Conservation (phyloP, 2,888 invertebrate genomes). For the Orchesella flavescens region DNA sequence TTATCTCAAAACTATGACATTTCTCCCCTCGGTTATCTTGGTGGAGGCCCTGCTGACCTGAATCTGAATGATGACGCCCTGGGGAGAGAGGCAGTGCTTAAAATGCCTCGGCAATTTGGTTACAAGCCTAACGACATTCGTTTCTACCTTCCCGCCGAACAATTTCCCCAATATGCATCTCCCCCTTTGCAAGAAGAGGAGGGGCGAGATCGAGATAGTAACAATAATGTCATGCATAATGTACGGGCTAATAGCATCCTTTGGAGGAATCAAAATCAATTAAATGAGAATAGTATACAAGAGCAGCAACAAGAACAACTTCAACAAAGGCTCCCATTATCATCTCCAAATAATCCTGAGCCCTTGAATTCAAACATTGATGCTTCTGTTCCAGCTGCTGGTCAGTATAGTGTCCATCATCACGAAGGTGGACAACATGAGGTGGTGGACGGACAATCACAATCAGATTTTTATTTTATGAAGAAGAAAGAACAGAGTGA, state of each 20-base stretch:
- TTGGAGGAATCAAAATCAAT: neutral
- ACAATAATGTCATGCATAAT: neutral
- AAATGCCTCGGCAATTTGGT: slow-evolving; percentile 68
- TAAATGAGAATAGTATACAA: neutral
- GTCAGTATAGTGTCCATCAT: neutral
- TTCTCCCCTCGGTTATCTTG: slow-evolving; percentile 50
- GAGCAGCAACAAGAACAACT: neutral
- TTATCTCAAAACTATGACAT: slow-evolving; percentile 56
- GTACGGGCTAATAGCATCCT: neutral
- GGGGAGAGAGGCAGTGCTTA: slow-evolving; percentile 49
- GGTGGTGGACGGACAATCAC: slow-evolving; percentile 10
- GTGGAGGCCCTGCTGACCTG: neutral
- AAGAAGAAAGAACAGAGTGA: slow-evolving; percentile 58
- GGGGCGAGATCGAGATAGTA: neutral
- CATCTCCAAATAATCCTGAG: slow-evolving; percentile 9
- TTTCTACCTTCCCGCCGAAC: slow-evolving; percentile 65
- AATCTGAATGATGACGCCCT: slow-evolving; percentile 34
- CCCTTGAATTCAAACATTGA: neutral
- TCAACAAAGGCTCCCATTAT: slow-evolving; percentile 19
- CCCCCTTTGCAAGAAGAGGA: neutral
- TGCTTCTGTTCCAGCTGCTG: neutral
- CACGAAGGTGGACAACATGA: slow-evolving; percentile 13
- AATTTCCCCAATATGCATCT: slow-evolving; percentile 48
- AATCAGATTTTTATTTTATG: slow-evolving; percentile 59
- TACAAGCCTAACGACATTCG: slow-evolving; percentile 69